phyloP scores from a whole-genome alignment of 2,888 invertebrate species.

The Cosmia trapezina region DNA sequence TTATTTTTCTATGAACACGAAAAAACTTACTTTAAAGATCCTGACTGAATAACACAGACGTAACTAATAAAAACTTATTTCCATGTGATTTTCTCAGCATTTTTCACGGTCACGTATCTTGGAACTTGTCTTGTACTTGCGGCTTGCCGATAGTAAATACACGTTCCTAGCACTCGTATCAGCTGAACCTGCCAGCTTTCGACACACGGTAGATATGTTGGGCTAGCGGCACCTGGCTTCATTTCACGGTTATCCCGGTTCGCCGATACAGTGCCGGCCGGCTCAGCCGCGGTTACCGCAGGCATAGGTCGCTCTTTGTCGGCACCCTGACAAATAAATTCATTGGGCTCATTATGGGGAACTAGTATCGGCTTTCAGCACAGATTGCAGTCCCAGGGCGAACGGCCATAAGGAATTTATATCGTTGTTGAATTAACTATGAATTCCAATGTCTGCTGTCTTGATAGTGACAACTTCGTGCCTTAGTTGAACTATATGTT shows the following conservation, averaged over 20 bases:
- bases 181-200: constrained; percentile 38
- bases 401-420: constrained; percentile 69
- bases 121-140: constrained; percentile 32
- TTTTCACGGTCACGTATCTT: constrained; percentile 20
- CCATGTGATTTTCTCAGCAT: not conserved
- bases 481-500: constrained; percentile 43
- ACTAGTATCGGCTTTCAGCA: constrained; percentile 59
- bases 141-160: constrained; percentile 45
- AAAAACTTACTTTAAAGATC: not conserved
- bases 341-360: constrained; percentile 67
- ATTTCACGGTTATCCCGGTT: constrained; percentile 57
- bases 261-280: constrained; percentile 34
- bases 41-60: not conserved
- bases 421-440: constrained; percentile 57
- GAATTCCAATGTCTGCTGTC: constrained; percentile 45
- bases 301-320: constrained; percentile 72
- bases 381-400: constrained; percentile 64
- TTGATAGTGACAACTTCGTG: constrained; percentile 42
- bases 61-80: not conserved
- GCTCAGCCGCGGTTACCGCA: constrained; percentile 60
- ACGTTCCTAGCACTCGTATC: constrained; percentile 42
- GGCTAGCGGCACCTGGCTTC: constrained; percentile 46
- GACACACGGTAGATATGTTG: constrained; percentile 48
- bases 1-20: not conserved
- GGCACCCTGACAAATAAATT: constrained; percentile 76